phyloP scores from a whole-genome alignment of 2,888 invertebrate genomes.

The Pandemis corylana region DNA sequence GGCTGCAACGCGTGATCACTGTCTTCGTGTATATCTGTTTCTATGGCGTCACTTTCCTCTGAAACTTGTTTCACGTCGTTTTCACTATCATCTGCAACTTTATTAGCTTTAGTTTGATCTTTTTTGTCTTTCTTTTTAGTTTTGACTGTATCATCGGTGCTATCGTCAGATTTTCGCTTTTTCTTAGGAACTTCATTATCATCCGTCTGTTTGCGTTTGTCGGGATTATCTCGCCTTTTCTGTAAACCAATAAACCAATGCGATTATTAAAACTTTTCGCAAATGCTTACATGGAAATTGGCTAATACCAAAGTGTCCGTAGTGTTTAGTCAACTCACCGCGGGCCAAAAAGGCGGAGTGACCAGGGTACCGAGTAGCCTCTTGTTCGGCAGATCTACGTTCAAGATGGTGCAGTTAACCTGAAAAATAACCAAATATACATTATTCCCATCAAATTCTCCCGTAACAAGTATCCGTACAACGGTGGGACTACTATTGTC shows the following conservation, averaged over 20 bases:
- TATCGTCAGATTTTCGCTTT: constrained; percentile 42
- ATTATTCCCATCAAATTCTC: no score
- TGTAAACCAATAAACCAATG: constrained; percentile 45
- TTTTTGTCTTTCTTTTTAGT: constrained; percentile 44
- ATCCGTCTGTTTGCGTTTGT: constrained; percentile 52
- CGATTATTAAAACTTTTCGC: not conserved
- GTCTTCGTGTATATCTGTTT: constrained; percentile 68
- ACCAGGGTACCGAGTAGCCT: constrained; percentile 77
- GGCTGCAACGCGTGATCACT: constrained; percentile 60
- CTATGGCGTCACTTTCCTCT: constrained; percentile 72
- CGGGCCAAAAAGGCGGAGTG: constrained; percentile 60
- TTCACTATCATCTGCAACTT: constrained; percentile 34
- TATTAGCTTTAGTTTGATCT: constrained; percentile 39
- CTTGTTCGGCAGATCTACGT: constrained; percentile 61
- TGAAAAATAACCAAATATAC: constrained; percentile 51
- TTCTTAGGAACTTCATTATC: constrained; percentile 44
- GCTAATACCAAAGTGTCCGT: not conserved
- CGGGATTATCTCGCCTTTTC: constrained; percentile 46
- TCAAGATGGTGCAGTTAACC: constrained; percentile 81
- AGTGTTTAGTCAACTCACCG: constrained; percentile 57
- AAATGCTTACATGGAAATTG: not conserved
- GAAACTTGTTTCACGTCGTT: constrained; percentile 44
- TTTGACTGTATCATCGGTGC: constrained; percentile 31
- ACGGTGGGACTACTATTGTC: no score
- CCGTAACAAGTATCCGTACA: no score